phyloP scores from a whole-genome alignment of 2,888 invertebrate genomes.

The Sepiola atlantica region DNA sequence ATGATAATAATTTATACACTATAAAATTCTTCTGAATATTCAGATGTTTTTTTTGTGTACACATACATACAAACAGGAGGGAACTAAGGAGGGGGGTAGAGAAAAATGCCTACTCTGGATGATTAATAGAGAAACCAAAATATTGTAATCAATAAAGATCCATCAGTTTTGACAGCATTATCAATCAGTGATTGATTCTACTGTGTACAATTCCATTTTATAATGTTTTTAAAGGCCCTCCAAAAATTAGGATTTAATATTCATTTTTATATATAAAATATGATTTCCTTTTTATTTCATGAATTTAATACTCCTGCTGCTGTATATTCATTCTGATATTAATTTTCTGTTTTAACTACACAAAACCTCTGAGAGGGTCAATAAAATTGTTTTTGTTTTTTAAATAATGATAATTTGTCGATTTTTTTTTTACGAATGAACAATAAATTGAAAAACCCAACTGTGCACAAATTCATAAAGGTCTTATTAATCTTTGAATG shows the following conservation, averaged over 20 bases:
- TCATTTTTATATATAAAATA: background rate
- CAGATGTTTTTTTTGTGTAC: background rate
- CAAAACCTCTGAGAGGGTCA: background rate
- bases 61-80: too few relatives aligned
- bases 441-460: background rate
- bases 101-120: background rate
- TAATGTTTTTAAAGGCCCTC: background rate
- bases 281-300: background rate
- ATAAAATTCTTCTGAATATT: conserved; percentile 14
- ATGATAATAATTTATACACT: background rate
- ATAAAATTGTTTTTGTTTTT: background rate
- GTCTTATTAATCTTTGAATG: background rate
- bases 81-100: background rate
- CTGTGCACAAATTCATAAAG: background rate
- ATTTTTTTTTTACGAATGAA: background rate
- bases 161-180: background rate
- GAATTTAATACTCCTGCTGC: background rate
- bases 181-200: background rate
- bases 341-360: background rate
- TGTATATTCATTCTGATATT: background rate
- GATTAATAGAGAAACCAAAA: background rate
- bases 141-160: background rate
- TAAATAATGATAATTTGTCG: background rate
- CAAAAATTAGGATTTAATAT: background rate
- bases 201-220: background rate